Evolutionary conservation across 2,888 invertebrate genomes (phyloP).

Genomic region (Empis stercorea): DNA sequence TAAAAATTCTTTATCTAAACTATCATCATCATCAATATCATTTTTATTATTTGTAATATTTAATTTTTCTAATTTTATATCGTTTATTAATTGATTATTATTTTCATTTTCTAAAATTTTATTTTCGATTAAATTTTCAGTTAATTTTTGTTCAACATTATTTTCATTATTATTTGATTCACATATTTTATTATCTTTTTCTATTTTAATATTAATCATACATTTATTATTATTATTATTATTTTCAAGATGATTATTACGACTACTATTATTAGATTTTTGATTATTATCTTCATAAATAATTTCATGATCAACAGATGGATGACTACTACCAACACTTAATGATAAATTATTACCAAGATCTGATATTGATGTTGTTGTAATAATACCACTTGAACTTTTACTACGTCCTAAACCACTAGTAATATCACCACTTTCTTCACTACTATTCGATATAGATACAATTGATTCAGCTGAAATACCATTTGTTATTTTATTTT

Average conservation of each 20-base stretch:
- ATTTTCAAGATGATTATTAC: not conserved
- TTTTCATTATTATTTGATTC: not conserved
- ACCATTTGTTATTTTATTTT: not conserved
- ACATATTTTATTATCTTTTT: not conserved
- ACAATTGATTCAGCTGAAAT: not conserved
- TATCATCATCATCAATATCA: not conserved
- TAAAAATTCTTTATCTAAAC: not conserved
- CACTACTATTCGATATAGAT: conserved; percentile 3
- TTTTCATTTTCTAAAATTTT: not conserved
- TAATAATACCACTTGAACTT: conserved; percentile 16
- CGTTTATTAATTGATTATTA: too few relatives aligned
- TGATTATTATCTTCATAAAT: too few relatives aligned
- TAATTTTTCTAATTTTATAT: not conserved
- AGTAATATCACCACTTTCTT: conserved; percentile 20
- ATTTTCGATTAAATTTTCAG: not conserved
- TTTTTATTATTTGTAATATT: not conserved
- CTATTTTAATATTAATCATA: not conserved
- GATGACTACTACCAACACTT: too few relatives aligned
- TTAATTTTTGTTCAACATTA: not conserved
- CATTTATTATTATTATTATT: not conserved
- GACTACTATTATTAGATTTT: too few relatives aligned
- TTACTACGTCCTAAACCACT: conserved; percentile 25
- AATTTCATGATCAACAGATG: too few relatives aligned
- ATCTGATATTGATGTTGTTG: too few relatives aligned
- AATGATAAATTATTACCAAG: too few relatives aligned